Evolutionary conservation across 2,888 invertebrate species (phyloP).

Genomic region (Drosophila mimica): DNA sequence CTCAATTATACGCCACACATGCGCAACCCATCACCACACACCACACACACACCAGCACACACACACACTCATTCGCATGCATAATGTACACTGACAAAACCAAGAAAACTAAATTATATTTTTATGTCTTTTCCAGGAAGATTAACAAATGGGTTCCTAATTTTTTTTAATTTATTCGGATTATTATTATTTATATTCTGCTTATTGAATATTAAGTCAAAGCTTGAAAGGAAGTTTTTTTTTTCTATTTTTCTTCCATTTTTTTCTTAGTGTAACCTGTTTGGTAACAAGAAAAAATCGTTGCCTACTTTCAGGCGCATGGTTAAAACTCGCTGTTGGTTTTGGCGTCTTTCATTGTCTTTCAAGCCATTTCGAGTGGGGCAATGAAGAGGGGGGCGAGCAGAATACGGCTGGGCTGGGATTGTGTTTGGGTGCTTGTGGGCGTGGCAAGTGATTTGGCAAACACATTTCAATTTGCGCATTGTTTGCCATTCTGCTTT

Average conservation of each 20-base stretch:
- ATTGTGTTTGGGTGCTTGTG: conserved; percentile 2
- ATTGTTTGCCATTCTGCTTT: conserved; percentile 61
- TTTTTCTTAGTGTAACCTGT: not conserved
- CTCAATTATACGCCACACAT: conserved; percentile 75
- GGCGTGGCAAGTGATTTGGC: conserved; percentile 64
- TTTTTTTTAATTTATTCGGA: not conserved
- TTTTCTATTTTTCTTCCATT: no score
- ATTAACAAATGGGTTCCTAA: not conserved
- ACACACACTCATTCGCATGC: not conserved
- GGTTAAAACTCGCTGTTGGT: conserved; percentile 47
- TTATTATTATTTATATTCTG: no score
- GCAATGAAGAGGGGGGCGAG: not conserved
- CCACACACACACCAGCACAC: conserved; percentile 3
- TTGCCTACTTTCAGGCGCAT: conserved; percentile 69
- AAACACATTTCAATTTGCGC: conserved; percentile 72
- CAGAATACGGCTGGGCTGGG: not conserved
- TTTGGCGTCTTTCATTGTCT: conserved; percentile 36
- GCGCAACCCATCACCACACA: conserved; percentile 11
- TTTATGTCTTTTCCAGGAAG: rapidly evolving
- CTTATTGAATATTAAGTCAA: no score
- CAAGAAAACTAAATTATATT: not conserved
- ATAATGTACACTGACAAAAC: conserved; percentile 1
- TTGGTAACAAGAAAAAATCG: conserved; percentile 18
- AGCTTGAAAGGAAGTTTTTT: no score
- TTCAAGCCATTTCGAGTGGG: conserved; percentile 1